These are phyloP conservation scores for Argyra leucocephala DNA, from an alignment of 2,888 invertebrate species.

Conservation along the genomic window DNA sequence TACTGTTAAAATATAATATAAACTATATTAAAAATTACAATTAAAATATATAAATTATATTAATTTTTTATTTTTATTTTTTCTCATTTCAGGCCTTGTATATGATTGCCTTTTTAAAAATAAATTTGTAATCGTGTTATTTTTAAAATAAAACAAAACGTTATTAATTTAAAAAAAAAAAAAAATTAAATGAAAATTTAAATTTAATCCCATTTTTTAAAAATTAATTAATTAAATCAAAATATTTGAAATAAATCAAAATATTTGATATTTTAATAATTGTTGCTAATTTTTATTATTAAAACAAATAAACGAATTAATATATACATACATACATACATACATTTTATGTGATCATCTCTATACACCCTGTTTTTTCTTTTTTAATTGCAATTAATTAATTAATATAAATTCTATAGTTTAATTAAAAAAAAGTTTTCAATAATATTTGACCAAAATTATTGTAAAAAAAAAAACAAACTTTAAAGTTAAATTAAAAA, in stretches of 20 bases:
- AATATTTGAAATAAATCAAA: no score
- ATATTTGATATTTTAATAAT: background rate
- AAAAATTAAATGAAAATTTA: slow-evolving; percentile 37
- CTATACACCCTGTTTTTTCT: background rate
- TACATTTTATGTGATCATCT: background rate
- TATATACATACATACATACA: no score
- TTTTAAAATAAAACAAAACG: background rate
- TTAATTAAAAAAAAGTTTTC: slow-evolving; percentile 6
- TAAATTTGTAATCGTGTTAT: slow-evolving; percentile 14
- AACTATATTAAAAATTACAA: background rate
- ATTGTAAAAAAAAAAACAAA: background rate
- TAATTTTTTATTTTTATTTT: slow-evolving; percentile 15
- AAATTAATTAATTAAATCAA: slow-evolving; percentile 23
- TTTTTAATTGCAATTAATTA: background rate
- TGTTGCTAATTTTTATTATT: background rate
- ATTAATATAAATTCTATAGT: background rate
- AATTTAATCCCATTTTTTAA: slow-evolving; percentile 39
- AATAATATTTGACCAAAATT: slow-evolving; percentile 5
- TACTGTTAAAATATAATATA: no score
- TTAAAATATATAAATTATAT: background rate
- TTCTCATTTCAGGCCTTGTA: slow-evolving; percentile 41
- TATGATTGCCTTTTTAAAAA: slow-evolving; percentile 37
- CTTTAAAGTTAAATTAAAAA: no score
- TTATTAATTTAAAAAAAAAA: slow-evolving; percentile 29
- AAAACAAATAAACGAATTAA: slow-evolving; percentile 1